These are phyloP conservation scores for Scaptodrosophila lebanonensis DNA, from an alignment of 1,140 invertebrate species.

Conservation along the genomic window DNA sequence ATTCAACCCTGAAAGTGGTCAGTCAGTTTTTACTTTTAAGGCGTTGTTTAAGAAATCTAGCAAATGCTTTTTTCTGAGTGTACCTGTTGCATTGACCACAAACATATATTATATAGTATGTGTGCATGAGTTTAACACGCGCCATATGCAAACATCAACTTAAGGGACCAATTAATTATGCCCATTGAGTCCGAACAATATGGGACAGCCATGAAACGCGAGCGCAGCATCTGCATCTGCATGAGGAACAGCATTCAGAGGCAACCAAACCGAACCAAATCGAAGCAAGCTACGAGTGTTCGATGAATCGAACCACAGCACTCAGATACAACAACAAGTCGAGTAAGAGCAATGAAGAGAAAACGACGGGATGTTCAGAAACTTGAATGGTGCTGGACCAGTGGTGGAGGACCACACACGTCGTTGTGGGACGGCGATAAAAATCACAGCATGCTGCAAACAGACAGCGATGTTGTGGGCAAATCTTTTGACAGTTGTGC, in stretches of 20 bases:
- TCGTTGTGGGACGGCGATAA: constrained; percentile 71
- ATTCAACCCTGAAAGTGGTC: no score
- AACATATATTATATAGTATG: no score
- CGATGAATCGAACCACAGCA: no score
- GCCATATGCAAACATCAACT: constrained; percentile 42
- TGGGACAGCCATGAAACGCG: constrained; percentile 55
- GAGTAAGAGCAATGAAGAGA: constrained; percentile 10
- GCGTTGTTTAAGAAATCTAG: no score
- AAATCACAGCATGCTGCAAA: constrained; percentile 74
- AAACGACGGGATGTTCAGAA: constrained; percentile 14
- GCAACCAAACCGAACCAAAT: not conserved
- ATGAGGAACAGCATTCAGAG: no score
- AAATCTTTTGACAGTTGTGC: constrained; percentile 75
- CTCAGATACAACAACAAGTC: constrained; percentile 7
- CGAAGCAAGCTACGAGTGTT: no score
- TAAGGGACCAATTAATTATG: constrained; percentile 65
- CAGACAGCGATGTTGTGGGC: constrained; percentile 55
- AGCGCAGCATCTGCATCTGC: constrained; percentile 8
- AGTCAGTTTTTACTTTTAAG: no score
- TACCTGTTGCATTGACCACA: no score
- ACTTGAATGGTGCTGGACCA: constrained; percentile 17
- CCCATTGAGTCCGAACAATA: constrained; percentile 48
- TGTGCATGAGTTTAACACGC: no score
- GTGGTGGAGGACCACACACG: constrained; percentile 58
- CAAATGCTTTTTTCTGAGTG: no score